phyloP scores from a whole-genome alignment of 2,113 vertebrate species.

The Pangasianodon gigas region DNA sequence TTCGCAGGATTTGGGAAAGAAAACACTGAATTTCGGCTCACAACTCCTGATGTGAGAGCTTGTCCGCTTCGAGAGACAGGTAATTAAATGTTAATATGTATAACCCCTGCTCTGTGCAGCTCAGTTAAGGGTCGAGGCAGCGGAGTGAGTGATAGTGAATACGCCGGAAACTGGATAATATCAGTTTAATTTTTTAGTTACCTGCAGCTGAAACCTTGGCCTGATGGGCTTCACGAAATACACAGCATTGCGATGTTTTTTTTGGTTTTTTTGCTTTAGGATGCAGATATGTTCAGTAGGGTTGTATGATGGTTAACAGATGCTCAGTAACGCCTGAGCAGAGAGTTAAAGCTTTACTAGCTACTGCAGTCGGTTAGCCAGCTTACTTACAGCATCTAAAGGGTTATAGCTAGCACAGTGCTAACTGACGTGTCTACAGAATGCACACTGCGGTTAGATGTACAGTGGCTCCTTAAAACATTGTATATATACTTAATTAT shows the following conservation, averaged over 20 bases:
- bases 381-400: not conserved
- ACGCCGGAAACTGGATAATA: not conserved
- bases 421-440: not conserved
- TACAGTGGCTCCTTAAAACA: not conserved
- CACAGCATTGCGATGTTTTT: not conserved
- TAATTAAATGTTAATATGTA: slow-evolving; percentile 7
- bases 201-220: not conserved
- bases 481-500: not conserved
- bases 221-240: not conserved
- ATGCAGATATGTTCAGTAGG: not conserved
- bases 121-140: not conserved
- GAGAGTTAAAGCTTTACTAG: not conserved
- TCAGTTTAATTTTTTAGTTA: not conserved
- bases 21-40: not conserved
- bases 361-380: slow-evolving; percentile 1
- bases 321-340: not conserved
- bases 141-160: not conserved
- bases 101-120: not conserved
- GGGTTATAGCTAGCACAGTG: not conserved
- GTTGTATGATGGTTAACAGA: not conserved
- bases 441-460: too few relatives aligned
- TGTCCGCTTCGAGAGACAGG: not conserved
- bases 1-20: not conserved
- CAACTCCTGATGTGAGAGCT: not conserved
- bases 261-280: not conserved